Evolutionary conservation across 2,113 vertebrate genomes (phyloP).

Genomic region (Chauna torquata): DNA sequence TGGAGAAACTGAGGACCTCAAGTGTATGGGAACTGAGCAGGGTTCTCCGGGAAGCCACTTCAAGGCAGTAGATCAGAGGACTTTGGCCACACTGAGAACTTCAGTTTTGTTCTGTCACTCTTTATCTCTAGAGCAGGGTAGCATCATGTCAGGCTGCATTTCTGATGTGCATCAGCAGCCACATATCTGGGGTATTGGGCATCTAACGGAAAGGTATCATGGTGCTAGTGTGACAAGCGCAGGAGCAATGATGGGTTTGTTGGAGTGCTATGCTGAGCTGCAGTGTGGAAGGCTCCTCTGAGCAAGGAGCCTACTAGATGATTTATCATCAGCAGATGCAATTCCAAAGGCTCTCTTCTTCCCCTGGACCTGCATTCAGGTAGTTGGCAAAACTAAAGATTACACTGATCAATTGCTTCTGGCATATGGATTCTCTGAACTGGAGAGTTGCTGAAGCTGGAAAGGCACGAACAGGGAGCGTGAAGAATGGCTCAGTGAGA

Average conservation of each 20-base stretch:
- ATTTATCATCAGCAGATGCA: neutral
- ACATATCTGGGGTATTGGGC: neutral
- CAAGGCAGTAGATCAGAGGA: neutral
- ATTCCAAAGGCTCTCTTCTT: neutral
- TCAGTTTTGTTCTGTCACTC: neutral
- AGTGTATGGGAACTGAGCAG: neutral
- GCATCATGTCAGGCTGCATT: rapidly evolving
- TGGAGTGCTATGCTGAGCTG: neutral
- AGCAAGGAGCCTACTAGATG: neutral
- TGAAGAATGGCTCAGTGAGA: neutral
- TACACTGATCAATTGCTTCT: neutral
- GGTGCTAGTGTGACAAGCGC: neutral
- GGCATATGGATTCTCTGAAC: neutral
- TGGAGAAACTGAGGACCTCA: rapidly evolving
- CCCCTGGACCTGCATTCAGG: neutral
- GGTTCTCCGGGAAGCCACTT: neutral
- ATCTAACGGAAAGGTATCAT: neutral
- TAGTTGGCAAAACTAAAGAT: neutral
- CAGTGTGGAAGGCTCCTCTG: neutral
- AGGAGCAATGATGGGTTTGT: neutral
- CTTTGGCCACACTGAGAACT: neutral
- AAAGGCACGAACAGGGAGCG: neutral
- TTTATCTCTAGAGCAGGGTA: neutral
- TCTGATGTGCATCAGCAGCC: neutral
- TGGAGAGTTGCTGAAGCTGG: neutral